Conservation (phyloP, 2,797 vertebrate species). For the Sciurus carolinensis region DNA sequence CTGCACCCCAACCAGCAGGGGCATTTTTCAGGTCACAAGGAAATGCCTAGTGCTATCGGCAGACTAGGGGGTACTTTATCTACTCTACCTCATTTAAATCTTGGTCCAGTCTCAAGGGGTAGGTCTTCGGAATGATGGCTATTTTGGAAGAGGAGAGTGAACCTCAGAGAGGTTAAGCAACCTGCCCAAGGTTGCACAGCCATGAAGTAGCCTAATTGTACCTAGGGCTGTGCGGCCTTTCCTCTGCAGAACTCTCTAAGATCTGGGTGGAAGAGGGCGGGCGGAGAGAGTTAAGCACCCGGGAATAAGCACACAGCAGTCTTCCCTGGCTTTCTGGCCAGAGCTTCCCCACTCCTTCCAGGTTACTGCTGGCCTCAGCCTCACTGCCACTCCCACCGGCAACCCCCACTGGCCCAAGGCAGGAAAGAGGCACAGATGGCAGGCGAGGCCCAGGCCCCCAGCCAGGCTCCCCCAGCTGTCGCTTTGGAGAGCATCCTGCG, state of each 20-base stretch:
- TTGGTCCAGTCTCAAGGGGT: neutral
- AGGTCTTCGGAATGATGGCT: neutral
- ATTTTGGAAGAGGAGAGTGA: neutral
- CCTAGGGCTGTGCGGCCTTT: neutral
- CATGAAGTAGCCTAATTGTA: neutral
- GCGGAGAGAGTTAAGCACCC: constrained; percentile 48
- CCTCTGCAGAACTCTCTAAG: neutral
- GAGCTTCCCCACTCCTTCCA: constrained; percentile 32
- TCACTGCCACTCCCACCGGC: neutral
- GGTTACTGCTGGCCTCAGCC: constrained; percentile 64
- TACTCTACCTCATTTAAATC: neutral
- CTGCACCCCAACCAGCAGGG: neutral
- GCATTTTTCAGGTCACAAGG: neutral
- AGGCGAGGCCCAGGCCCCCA: constrained; percentile 76
- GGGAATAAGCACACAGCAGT: neutral
- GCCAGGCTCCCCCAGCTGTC: constrained; percentile 85
- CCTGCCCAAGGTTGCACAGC: neutral
- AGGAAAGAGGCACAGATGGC: constrained; percentile 85
- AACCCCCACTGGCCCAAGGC: neutral
- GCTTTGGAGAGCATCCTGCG: constrained; percentile 73
- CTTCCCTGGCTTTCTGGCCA: neutral
- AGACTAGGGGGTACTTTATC: rapidly evolving
- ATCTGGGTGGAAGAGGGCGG: neutral
- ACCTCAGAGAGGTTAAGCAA: neutral
- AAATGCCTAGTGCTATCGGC: neutral